These are phyloP conservation scores for Egretta garzetta DNA, from an alignment of 2,113 vertebrate genomes.

Conservation along the genomic window DNA sequence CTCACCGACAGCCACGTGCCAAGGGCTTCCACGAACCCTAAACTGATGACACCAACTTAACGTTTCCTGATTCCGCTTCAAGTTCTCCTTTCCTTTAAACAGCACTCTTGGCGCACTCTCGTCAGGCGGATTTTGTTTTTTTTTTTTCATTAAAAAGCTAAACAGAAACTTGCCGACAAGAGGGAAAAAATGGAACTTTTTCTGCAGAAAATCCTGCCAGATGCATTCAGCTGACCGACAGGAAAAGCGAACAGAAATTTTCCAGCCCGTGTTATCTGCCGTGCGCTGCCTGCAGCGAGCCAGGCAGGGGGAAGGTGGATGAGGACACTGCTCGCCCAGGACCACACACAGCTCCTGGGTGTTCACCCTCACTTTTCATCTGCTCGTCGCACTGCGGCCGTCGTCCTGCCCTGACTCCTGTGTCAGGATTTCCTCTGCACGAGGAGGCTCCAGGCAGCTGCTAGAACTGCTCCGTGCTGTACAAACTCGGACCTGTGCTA, in stretches of 20 bases:
- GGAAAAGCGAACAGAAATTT: neutral
- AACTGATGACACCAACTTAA: neutral
- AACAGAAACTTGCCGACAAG: neutral
- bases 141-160: neutral
- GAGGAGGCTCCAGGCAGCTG: neutral
- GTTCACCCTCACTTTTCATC: neutral
- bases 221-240: too few species aligned
- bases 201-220: neutral
- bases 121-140: neutral
- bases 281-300: neutral
- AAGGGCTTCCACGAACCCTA: neutral
- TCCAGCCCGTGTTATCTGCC: neutral
- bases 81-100: neutral
- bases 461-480: fast-evolving
- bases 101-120: neutral
- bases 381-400: neutral
- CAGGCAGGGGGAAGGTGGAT: neutral
- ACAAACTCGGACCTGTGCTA: neutral
- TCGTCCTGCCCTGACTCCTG: neutral
- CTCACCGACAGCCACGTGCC: neutral
- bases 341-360: neutral
- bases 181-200: neutral
- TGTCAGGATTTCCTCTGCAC: neutral
- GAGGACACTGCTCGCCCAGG: fast-evolving
- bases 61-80: neutral